Percentiles rank a stretch among this genome's conserved stretches.
These are phyloP conservation scores for Spondyliosoma cantharus DNA, from an alignment of 2,797 vertebrate genomes.

Conservation along the genomic window DNA sequence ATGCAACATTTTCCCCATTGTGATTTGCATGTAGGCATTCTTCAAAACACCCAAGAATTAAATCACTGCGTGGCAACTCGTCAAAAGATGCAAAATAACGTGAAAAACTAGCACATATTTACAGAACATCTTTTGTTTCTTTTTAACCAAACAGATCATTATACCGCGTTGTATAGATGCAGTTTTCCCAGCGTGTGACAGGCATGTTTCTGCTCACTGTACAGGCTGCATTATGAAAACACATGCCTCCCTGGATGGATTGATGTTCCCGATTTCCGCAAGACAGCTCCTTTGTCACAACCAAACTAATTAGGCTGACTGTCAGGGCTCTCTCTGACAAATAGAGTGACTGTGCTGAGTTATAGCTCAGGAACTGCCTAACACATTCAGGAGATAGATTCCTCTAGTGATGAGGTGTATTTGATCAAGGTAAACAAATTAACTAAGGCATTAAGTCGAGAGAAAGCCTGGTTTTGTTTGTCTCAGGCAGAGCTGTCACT, in stretches of 20 bases:
- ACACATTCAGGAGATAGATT: slow-evolving; percentile 68
- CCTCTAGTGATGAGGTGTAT: slow-evolving; percentile 64
- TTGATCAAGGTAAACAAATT: slow-evolving; percentile 78
- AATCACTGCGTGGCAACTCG: slow-evolving; percentile 14
- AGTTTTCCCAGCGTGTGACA: slow-evolving; percentile 25
- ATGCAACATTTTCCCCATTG: not conserved
- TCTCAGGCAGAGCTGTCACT: slow-evolving; percentile 54
- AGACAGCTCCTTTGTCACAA: slow-evolving; percentile 76
- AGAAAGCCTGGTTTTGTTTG: slow-evolving; percentile 43
- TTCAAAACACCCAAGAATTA: slow-evolving; percentile 1
- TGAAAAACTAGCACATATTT: slow-evolving; percentile 26
- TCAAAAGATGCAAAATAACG: slow-evolving; percentile 30
- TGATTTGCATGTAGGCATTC: slow-evolving; percentile 16
- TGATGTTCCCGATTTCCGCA: slow-evolving; percentile 59
- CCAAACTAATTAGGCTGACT: slow-evolving; percentile 78
- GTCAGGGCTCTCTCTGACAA: slow-evolving; percentile 68
- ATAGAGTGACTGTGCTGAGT: slow-evolving; percentile 68
- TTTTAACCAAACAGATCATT: slow-evolving; percentile 23
- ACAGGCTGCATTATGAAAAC: slow-evolving; percentile 59
- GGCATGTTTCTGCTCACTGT: slow-evolving; percentile 38
- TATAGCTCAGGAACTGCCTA: slow-evolving; percentile 56
- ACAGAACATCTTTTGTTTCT: slow-evolving; percentile 1
- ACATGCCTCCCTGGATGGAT: slow-evolving; percentile 57
- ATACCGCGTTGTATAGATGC: not conserved
- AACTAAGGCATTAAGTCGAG: slow-evolving; percentile 58